These are phyloP conservation scores for Drosophila phalerata DNA, from an alignment of 2,888 invertebrate genomes.

Conservation along the genomic window DNA sequence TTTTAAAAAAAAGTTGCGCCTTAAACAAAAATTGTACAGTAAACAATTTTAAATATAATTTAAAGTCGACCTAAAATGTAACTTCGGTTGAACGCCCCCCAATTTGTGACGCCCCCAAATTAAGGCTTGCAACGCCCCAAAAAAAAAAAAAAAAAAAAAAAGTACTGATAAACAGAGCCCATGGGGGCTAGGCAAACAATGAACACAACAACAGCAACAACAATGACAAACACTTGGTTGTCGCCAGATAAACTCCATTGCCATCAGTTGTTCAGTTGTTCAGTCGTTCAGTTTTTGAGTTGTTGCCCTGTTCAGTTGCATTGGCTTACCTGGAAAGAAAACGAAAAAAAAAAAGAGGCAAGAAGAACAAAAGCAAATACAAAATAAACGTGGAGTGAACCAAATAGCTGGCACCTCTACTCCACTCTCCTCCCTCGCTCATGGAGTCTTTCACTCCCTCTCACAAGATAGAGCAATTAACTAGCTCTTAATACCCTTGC, in stretches of 20 bases:
- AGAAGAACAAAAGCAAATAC: constrained; percentile 24
- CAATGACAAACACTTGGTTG: constrained; percentile 47
- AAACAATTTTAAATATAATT: not conserved
- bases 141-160: constrained; percentile 5
- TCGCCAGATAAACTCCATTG: constrained; percentile 49
- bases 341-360: constrained; percentile 1
- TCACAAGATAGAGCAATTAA: constrained; percentile 17
- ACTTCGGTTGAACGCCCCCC: constrained; percentile 42
- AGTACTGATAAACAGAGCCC: constrained; percentile 34
- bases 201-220: constrained; percentile 19
- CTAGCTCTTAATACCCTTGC: constrained; percentile 21
- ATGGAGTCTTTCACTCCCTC: not conserved
- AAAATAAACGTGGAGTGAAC: constrained; percentile 31
- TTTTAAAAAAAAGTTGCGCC: not conserved
- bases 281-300: constrained; percentile 13
- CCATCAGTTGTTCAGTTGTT: constrained; percentile 23
- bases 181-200: constrained; percentile 44
- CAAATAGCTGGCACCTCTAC: constrained; percentile 37
- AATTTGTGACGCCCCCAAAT: constrained; percentile 39
- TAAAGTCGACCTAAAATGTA: constrained; percentile 1
- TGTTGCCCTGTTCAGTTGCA: constrained; percentile 9
- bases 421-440: not conserved
- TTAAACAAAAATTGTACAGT: not conserved
- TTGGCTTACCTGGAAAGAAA: constrained; percentile 47
- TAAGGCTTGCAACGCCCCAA: constrained; percentile 38